A percentile compares a stretch with the other conserved stretches of the same genome.
Evolutionary conservation across 1,140 invertebrate genomes (phyloP).

Genomic region (Drosophila pseudoananassae): DNA sequence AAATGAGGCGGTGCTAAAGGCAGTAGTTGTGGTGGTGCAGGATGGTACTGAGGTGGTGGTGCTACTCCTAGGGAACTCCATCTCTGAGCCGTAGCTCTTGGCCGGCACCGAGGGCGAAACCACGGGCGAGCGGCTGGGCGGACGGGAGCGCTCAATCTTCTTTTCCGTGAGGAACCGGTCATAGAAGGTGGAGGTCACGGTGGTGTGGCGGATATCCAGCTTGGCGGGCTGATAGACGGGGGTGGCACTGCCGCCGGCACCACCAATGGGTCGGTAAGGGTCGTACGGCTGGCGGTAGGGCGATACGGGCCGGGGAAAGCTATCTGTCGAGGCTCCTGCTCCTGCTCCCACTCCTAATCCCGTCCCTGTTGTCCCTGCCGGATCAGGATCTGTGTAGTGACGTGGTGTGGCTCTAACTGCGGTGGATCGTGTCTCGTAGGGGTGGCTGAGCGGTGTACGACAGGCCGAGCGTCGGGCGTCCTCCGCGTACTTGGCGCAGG

Average conservation of each 20-base stretch:
- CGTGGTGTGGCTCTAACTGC: slow-evolving; percentile 27
- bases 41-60: slow-evolving; percentile 27
- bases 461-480: slow-evolving; percentile 75
- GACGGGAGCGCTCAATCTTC: slow-evolving; percentile 71
- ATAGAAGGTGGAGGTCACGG: slow-evolving; percentile 83
- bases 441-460: slow-evolving; percentile 70
- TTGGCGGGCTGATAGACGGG: slow-evolving; percentile 76
- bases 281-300: slow-evolving; percentile 72
- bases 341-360: slow-evolving; percentile 6
- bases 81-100: slow-evolving; percentile 57
- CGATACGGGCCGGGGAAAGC: slow-evolving; percentile 61
- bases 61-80: slow-evolving; percentile 30
- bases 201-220: slow-evolving; percentile 82
- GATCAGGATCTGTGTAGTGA: slow-evolving; percentile 29
- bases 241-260: slow-evolving; percentile 36
- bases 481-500: slow-evolving; percentile 76
- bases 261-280: slow-evolving; percentile 31
- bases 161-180: slow-evolving; percentile 81
- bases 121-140: slow-evolving; percentile 69
- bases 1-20: slow-evolving; percentile 20
- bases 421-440: slow-evolving; percentile 62
- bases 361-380: slow-evolving; percentile 23
- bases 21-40: slow-evolving; percentile 16
- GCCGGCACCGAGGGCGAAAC: slow-evolving; percentile 64
- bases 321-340: slow-evolving; percentile 22